Conservation (phyloP, 2,113 vertebrate genomes). For the Lethenteron reissneri region DNA sequence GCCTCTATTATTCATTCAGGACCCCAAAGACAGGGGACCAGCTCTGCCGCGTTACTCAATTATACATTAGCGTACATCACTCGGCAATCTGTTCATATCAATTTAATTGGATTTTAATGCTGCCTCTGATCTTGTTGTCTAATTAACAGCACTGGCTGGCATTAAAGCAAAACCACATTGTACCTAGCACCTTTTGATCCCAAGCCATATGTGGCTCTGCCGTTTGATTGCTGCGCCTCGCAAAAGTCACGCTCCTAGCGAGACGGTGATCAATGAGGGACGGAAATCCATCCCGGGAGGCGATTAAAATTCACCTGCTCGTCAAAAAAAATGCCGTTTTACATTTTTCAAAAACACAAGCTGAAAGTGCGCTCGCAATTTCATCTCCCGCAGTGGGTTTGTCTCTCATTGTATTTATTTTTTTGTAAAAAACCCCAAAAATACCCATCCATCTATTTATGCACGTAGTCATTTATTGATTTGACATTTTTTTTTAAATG, state of each 20-base stretch:
- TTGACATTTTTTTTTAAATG: too few relatives aligned
- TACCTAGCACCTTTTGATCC: slow-evolving; percentile 99
- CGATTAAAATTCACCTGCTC: too few relatives aligned
- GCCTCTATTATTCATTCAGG: slow-evolving; percentile 5
- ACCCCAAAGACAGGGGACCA: slow-evolving; percentile 4
- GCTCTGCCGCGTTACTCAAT: slow-evolving; percentile 42
- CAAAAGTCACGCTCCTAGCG: slow-evolving; percentile 2
- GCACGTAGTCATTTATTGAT: too few relatives aligned
- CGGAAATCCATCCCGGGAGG: too few relatives aligned
- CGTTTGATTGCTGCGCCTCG: not conserved
- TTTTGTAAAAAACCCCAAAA: too few relatives aligned
- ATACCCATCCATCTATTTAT: too few relatives aligned
- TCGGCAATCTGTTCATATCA: slow-evolving; percentile 84
- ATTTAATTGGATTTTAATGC: slow-evolving; percentile 99
- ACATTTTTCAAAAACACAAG: too few relatives aligned
- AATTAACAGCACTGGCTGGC: slow-evolving; percentile 99
- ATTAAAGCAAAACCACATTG: slow-evolving; percentile 92
- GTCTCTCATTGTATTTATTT: too few relatives aligned
- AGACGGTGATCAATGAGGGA: not conserved
- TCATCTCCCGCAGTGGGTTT: too few relatives aligned
- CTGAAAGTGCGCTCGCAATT: too few relatives aligned
- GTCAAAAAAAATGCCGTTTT: too few relatives aligned
- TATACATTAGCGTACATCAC: slow-evolving; percentile 72
- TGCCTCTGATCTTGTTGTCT: slow-evolving; percentile 99
- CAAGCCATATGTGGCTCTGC: slow-evolving; percentile 73